These are phyloP conservation scores for Resseliella maxima DNA, from an alignment of 2,888 invertebrate genomes.

Conservation along the genomic window DNA sequence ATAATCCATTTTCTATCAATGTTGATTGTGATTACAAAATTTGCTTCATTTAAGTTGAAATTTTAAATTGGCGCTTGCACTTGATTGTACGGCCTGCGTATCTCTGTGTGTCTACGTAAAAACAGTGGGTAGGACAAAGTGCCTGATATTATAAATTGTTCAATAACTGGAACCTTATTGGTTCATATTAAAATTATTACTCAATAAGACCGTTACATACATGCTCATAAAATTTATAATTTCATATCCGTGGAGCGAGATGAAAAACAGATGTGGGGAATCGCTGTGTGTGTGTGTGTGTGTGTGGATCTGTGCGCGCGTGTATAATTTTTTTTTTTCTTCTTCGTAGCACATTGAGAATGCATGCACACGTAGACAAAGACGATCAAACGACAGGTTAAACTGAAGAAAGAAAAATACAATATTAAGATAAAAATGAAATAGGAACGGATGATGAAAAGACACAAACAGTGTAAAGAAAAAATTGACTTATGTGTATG, in stretches of 20 bases:
- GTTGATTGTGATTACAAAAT: not conserved
- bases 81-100: not conserved
- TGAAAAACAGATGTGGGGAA: slow-evolving; percentile 8
- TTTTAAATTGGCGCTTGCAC: not conserved
- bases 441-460: not conserved
- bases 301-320: too few species aligned
- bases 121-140: slow-evolving; percentile 24
- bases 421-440: not conserved
- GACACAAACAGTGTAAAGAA: not conserved
- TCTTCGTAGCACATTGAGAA: too few species aligned
- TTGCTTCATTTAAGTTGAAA: too few species aligned
- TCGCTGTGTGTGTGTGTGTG: too few species aligned
- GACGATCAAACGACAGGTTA: not conserved
- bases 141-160: not conserved
- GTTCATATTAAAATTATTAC: not conserved
- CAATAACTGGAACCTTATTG: not conserved
- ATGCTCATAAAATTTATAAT: not conserved
- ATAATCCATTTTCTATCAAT: not conserved
- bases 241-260: slow-evolving; percentile 4
- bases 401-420: not conserved
- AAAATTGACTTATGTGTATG: not conserved
- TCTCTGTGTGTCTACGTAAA: not conserved
- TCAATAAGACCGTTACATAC: not conserved
- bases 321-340: too few species aligned
- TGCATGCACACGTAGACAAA: not conserved